Percentiles rank a stretch among this genome's conserved stretches.
Evolutionary conservation across 2,113 vertebrate genomes (phyloP).

Genomic region (Paradisaea rubra): DNA sequence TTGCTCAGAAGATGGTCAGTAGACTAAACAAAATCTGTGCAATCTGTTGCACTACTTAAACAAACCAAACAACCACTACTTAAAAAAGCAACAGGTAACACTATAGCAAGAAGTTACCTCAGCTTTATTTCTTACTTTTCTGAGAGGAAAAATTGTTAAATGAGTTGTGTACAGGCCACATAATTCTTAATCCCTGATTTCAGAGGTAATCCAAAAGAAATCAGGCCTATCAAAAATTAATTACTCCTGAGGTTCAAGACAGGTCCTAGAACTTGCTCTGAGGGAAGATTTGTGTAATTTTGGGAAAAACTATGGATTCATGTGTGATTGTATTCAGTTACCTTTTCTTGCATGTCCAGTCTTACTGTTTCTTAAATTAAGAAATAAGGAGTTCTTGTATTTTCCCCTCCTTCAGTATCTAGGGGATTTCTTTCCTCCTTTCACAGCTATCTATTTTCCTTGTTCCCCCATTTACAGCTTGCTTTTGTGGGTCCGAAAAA

Average conservation of each 20-base stretch:
- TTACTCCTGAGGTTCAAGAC: background rate
- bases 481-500: background rate
- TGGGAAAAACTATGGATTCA: background rate
- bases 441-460: background rate
- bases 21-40: conserved; percentile 64
- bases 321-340: background rate
- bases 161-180: background rate
- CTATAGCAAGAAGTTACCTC: background rate
- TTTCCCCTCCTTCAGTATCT: background rate
- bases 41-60: conserved; percentile 28
- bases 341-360: background rate
- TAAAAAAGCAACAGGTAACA: background rate
- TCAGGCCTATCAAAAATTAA: background rate
- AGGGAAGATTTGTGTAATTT: background rate
- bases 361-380: background rate
- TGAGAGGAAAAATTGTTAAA: background rate
- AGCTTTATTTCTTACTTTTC: background rate
- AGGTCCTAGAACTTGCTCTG: background rate
- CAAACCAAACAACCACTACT: background rate
- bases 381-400: background rate
- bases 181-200: background rate
- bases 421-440: background rate
- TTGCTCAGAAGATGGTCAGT: conserved; percentile 42
- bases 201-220: background rate
- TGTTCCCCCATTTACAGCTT: background rate